These are phyloP conservation scores for Cariama cristata DNA, from an alignment of 2,113 vertebrate genomes.

Conservation along the genomic window DNA sequence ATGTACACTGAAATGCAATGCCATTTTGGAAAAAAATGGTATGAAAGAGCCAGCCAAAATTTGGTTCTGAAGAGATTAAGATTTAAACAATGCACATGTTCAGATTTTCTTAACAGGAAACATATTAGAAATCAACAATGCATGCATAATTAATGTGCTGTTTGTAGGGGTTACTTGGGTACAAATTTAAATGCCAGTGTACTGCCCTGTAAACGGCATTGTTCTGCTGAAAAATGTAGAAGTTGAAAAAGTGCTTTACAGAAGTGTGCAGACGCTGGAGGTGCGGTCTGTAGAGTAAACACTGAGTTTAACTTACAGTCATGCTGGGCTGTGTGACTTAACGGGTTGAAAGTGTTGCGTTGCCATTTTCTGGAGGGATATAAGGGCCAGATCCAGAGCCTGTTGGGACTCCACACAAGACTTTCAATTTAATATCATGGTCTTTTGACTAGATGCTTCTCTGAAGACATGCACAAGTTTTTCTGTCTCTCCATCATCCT, in stretches of 20 bases:
- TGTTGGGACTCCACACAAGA: neutral
- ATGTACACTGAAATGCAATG: neutral
- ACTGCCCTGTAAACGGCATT: neutral
- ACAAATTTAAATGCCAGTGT: neutral
- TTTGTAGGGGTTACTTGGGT: neutral
- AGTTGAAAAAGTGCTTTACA: neutral
- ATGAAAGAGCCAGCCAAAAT: neutral
- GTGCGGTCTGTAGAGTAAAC: neutral
- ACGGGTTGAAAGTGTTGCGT: neutral
- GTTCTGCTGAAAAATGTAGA: neutral
- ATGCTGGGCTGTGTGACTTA: neutral
- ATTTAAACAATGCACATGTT: neutral
- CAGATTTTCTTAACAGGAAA: neutral
- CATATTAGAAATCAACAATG: neutral
- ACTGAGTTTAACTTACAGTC: neutral
- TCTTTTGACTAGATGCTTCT: neutral
- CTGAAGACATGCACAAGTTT: neutral
- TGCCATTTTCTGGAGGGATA: neutral
- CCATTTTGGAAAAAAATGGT: neutral
- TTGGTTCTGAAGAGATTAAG: neutral
- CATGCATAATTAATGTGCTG: neutral
- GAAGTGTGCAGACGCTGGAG: neutral
- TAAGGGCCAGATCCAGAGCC: neutral
- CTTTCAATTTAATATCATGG: rapidly evolving
- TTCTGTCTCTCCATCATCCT: neutral